Conservation (phyloP, 2,797 vertebrate genomes). For the Brotogeris chrysoptera region DNA sequence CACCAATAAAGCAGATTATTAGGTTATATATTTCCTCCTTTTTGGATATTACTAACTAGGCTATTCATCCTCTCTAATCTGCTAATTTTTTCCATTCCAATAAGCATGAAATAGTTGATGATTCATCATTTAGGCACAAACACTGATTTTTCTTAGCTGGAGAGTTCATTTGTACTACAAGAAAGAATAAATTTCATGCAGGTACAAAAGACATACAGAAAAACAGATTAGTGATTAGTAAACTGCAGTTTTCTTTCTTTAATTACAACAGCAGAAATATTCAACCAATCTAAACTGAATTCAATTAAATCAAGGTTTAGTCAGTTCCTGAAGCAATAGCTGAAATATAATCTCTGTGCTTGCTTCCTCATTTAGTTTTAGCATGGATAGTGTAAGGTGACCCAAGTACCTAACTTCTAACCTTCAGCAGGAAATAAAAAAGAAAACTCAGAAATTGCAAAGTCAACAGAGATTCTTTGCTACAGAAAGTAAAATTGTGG, state of each 20-base stretch:
- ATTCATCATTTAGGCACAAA: neutral
- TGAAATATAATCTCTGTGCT: neutral
- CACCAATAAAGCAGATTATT: neutral
- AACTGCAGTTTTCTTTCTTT: neutral
- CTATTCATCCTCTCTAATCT: neutral
- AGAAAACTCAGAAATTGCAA: neutral
- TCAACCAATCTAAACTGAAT: neutral
- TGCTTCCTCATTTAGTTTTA: neutral
- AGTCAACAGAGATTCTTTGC: neutral
- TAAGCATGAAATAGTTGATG: neutral
- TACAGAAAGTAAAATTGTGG: neutral
- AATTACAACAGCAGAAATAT: slow-evolving; percentile 19
- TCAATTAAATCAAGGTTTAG: slow-evolving; percentile 28
- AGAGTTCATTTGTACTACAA: neutral
- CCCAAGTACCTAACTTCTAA: neutral
- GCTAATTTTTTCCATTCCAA: neutral
- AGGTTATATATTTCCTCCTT: neutral
- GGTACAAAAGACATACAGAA: neutral
- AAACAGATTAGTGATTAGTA: neutral
- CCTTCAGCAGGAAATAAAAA: neutral
- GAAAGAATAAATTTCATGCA: neutral
- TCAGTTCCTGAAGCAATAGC: neutral
- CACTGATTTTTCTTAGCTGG: neutral
- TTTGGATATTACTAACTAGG: neutral
- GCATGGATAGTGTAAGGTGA: neutral